Evolutionary conservation across 2,888 invertebrate species (phyloP), one percentile per base, ranked within the genome.

Genomic region (Trissolcus brochymenae): DNA sequence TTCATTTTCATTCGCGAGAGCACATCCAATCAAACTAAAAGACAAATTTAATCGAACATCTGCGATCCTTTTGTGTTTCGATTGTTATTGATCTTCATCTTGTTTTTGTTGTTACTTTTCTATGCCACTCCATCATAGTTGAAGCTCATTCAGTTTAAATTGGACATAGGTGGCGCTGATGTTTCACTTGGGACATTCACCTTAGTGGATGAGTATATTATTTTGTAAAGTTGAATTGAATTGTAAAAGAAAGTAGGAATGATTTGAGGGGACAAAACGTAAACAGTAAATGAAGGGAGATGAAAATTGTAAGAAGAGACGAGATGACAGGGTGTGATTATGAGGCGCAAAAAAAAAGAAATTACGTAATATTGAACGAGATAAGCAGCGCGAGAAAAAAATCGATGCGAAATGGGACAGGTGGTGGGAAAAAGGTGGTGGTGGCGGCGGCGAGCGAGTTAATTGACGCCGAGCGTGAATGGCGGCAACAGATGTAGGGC

Each of bases 301-400:
- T 0, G 11, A 35, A 29, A 29, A 29, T 7, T 0, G 46, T 2
- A 40, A 19, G 57, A 35, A 19, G 4, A 35, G 14, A 17, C 9
- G 14, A 54, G 17, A 29, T 21, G 13, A 25, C 25, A 25, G 25
- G 25, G 25, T 25, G 25, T 2, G 4, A 25, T 25, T 4, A 25
- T 25, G 46, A 46, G 46, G 16, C 9, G n/a, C 6, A n/a, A 16
- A n/a, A 14, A 46, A 14, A n/a, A n/a, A n/a, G n/a, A n/a, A 46
- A 46, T 46, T 46, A 46, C 46, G 46, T 46, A 46, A 46, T 46
- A 46, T 46, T 46, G 46, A 46, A 16, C 16, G 46, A 46, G 17
- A 53, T 35, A 46, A 46, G 46, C 14, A 16, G 49, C 7, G n/a
- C 25, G 62, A 40, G 54, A 56, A 64, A 71, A n/a, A 64, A 46